Conservation (phyloP, 1,140 invertebrate genomes). For the Drosophila saltans region DNA sequence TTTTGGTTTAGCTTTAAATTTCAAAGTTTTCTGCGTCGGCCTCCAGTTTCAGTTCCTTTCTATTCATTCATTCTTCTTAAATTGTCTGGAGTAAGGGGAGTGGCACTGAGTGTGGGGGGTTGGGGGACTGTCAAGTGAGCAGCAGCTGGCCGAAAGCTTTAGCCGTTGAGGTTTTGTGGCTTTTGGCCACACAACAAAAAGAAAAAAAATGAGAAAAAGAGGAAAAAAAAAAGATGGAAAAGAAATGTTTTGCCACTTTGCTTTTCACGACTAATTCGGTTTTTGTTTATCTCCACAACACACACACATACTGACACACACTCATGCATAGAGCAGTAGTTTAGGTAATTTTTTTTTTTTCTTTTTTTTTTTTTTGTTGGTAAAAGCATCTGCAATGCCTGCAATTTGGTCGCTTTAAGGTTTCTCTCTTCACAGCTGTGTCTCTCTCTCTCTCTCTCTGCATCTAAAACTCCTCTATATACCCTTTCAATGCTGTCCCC, state of each 20-base stretch:
- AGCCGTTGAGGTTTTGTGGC: conserved; percentile 70
- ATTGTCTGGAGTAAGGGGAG: too few relatives aligned
- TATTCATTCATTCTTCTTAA: too few relatives aligned
- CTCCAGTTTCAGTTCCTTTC: background rate
- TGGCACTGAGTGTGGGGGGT: background rate
- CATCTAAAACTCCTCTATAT: conserved; percentile 8
- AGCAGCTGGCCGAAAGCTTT: conserved; percentile 65
- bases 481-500: background rate
- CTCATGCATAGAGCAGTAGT: conserved; percentile 42
- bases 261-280: conserved; percentile 76
- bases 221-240: conserved; percentile 31
- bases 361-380: conserved; percentile 12
- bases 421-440: conserved; percentile 56
- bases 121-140: conserved; percentile 43
- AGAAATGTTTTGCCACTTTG: conserved; percentile 78
- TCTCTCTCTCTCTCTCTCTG: conserved; percentile 1
- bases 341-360: conserved; percentile 38
- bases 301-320: conserved; percentile 26
- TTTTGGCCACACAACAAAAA: conserved; percentile 41
- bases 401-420: conserved; percentile 70
- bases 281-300: conserved; percentile 70
- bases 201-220: conserved; percentile 27
- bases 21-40: background rate
- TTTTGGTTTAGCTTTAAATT: conserved; percentile 15
- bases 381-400: conserved; percentile 55